Base-by-base conservation (phyloP, 2,888 invertebrate genomes). In the Pristionchus mayeri region DNA sequence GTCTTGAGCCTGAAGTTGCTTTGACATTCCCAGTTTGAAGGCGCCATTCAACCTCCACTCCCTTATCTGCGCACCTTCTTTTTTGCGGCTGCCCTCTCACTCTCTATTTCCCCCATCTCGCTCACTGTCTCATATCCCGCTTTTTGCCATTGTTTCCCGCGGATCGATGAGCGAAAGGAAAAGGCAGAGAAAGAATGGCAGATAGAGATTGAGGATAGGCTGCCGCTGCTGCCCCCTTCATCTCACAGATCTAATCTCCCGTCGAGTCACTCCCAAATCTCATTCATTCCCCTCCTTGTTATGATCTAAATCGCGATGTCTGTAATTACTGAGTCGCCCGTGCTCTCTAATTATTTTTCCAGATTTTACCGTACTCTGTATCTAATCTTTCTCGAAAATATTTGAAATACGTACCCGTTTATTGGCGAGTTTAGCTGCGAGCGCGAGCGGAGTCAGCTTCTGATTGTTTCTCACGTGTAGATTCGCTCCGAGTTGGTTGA, bases 401-500 rank as follows among this genome's bases (percentile, higher is more conserved):
- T 78, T 78, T 27, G 16, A 44, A 44, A 9, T 6, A 18, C 0
- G 21, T 24, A 90, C 90, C 84, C 87, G 85, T 85, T 91, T 91
- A 40, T 90, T 91, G 0, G 91, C 91, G 13, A 91, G 60, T 67
- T 89, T 86, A 11, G 91, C 90, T 11, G 91, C 96, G 89, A 99
- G 93, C 0, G 98, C 98, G 71, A 98, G 93, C 0, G 98, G 97
- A 0, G 98, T 98, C 83, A 98, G 94, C 90, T 96, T 96, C 90
- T 95, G 95, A 0, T 95, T 95, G 93, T 98, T 99, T 86, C 95
- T 95, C 7, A 97, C 95, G 88, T 96, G 95, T 11, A 98, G 94
- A 18, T 96, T 96, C 0, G 97, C 96, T 16, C 98, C 98, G 16
- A 97, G 95, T 94, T 97, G 97, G 92, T 97, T 97, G 0, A 97